A percentile compares a stretch with the other conserved stretches of the same genome.
phyloP scores from a whole-genome alignment of 2,888 invertebrate species.

The Drepanosiphum platanoidis region DNA sequence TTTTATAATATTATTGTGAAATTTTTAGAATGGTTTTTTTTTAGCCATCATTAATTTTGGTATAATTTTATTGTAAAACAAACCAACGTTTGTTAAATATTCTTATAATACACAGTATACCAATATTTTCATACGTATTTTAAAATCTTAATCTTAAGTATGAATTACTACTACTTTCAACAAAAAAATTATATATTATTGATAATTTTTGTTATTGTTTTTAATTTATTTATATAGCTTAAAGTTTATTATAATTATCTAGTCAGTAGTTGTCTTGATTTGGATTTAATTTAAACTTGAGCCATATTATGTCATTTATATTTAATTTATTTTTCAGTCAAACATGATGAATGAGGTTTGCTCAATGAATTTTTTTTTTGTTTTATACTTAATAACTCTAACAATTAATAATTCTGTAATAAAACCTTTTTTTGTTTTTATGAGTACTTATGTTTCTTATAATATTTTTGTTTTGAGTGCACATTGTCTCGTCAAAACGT shows the following conservation, averaged over 20 bases:
- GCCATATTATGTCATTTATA: not conserved
- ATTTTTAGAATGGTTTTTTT: slow-evolving; percentile 28
- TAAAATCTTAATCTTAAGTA: not conserved
- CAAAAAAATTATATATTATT: not conserved
- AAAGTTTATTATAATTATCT: slow-evolving; percentile 36
- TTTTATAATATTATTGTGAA: slow-evolving; percentile 13
- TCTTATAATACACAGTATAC: not conserved
- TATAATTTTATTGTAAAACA: slow-evolving; percentile 7
- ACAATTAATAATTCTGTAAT: slow-evolving; percentile 38
- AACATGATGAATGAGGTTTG: slow-evolving; percentile 33
- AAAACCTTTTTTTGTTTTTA: slow-evolving; percentile 35
- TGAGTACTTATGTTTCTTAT: not conserved
- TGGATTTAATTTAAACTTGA: slow-evolving; percentile 24
- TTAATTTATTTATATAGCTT: slow-evolving; percentile 1
- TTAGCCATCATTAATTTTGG: slow-evolving; percentile 1
- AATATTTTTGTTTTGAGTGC: not conserved
- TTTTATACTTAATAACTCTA: slow-evolving; percentile 47
- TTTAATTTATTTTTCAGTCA: slow-evolving; percentile 39
- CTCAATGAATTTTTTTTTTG: slow-evolving; percentile 30
- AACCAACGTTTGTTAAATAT: not conserved
- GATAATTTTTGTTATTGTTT: slow-evolving; percentile 13
- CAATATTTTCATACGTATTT: not conserved
- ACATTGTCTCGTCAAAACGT: not conserved
- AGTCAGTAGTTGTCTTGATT: slow-evolving; percentile 36
- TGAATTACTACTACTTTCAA: slow-evolving; percentile 16